Evolutionary conservation across 2,113 vertebrate genomes (phyloP).

Genomic region (Mystacornis crossleyi): DNA sequence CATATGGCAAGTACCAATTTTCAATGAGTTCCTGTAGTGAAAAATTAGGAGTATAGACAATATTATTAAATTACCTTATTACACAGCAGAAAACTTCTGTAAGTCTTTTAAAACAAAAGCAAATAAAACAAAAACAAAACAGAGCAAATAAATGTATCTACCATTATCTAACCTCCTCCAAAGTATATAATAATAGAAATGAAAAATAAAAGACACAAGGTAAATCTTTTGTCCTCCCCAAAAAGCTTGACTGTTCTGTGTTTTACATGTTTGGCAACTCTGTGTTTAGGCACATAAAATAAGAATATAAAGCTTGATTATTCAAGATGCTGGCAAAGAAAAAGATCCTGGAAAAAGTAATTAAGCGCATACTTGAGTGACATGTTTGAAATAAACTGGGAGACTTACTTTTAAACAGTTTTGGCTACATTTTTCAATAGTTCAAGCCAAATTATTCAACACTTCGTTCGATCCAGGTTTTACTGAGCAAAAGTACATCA

Average conservation of each 20-base stretch:
- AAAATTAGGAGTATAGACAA: background rate
- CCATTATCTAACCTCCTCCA: background rate
- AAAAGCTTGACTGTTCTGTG: background rate
- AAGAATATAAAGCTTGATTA: background rate
- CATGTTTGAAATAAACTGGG: conserved; percentile 1
- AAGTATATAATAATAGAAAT: background rate
- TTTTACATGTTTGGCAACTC: background rate
- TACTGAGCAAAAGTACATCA: background rate
- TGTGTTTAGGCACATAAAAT: background rate
- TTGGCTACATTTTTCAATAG: background rate
- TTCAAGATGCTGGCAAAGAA: background rate
- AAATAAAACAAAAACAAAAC: background rate
- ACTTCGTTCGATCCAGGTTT: accelerated
- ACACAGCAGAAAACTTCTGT: background rate
- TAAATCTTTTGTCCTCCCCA: background rate
- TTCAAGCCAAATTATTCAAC: conserved; percentile 3
- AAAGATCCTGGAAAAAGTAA: background rate
- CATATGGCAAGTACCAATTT: background rate
- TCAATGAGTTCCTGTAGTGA: background rate
- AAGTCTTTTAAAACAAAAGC: background rate
- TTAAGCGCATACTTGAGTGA: background rate
- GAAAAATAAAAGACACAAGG: background rate
- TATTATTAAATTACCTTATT: background rate
- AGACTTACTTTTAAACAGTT: background rate
- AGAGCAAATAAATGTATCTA: background rate